These are phyloP conservation scores for Hypotaenidia philippensis DNA, from an alignment of 2,797 vertebrate genomes.

Conservation along the genomic window DNA sequence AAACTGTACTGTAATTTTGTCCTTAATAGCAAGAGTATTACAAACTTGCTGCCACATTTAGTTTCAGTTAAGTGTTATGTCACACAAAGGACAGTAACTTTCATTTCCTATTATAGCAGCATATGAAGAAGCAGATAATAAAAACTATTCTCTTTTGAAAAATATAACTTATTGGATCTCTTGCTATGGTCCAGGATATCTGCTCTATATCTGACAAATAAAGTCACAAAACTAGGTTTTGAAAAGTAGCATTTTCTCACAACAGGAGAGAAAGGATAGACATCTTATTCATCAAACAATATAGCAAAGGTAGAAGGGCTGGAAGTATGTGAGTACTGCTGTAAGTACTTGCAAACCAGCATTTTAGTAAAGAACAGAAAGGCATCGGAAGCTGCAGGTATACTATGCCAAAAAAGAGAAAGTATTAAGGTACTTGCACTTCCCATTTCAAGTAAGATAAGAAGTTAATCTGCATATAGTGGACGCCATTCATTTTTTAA, in stretches of 20 bases:
- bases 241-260: background rate
- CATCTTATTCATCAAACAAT: background rate
- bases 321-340: background rate
- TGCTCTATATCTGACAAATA: background rate
- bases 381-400: slow-evolving; percentile 38
- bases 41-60: background rate
- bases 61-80: background rate
- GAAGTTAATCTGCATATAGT: background rate
- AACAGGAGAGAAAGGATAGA: background rate
- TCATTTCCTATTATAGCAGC: background rate
- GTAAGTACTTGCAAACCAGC: background rate
- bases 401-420: background rate
- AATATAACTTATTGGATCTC: background rate
- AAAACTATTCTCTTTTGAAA: background rate
- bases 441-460: slow-evolving; percentile 5
- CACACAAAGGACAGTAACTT: background rate
- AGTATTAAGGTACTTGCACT: background rate
- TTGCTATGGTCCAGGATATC: background rate
- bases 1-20: background rate
- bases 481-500: background rate
- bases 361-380: slow-evolving; percentile 44
- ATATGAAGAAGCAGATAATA: background rate
- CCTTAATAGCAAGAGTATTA: background rate
- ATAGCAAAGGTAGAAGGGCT: background rate
- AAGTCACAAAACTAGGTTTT: background rate